Percentiles rank a stretch among this genome's conserved stretches.
Evolutionary conservation across 1,140 invertebrate species (phyloP).

Genomic region (Berghia stephanieae): DNA sequence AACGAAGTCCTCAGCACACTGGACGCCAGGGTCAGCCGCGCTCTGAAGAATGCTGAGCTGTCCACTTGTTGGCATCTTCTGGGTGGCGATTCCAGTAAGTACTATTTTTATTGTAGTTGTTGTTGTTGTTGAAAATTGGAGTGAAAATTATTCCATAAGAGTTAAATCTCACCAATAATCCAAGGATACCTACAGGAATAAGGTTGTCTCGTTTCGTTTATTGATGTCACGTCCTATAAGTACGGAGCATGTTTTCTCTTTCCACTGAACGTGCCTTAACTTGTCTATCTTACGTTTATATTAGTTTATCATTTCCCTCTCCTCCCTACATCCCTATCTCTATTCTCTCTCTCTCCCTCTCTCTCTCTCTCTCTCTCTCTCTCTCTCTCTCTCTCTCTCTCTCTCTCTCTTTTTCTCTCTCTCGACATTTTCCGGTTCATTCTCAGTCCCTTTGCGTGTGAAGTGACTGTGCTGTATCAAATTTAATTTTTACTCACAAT

Average conservation of each 20-base stretch:
- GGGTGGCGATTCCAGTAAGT: slow-evolving; percentile 41
- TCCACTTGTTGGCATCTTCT: slow-evolving; percentile 49
- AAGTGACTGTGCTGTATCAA: no score
- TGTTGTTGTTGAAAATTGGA: no score
- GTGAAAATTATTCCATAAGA: no score
- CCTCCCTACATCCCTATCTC: neutral
- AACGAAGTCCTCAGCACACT: slow-evolving; percentile 52
- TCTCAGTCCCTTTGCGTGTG: neutral
- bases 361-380: neutral
- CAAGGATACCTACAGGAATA: no score
- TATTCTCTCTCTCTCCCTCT: neutral
- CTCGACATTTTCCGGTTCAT: neutral
- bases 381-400: neutral
- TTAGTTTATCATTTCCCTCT: neutral
- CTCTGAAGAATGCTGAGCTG: slow-evolving; percentile 40
- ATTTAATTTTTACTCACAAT: no score
- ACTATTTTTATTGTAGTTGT: neutral
- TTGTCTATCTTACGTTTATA: neutral
- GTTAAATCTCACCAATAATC: no score
- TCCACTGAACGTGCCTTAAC: no score
- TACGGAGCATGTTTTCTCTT: no score
- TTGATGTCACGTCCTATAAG: no score
- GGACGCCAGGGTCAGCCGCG: slow-evolving; percentile 43
- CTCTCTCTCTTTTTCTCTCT: neutral
- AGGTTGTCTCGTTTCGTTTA: no score